Base-by-base conservation (phyloP, 2,888 invertebrate genomes). In the Myopa tessellatipennis region DNA sequence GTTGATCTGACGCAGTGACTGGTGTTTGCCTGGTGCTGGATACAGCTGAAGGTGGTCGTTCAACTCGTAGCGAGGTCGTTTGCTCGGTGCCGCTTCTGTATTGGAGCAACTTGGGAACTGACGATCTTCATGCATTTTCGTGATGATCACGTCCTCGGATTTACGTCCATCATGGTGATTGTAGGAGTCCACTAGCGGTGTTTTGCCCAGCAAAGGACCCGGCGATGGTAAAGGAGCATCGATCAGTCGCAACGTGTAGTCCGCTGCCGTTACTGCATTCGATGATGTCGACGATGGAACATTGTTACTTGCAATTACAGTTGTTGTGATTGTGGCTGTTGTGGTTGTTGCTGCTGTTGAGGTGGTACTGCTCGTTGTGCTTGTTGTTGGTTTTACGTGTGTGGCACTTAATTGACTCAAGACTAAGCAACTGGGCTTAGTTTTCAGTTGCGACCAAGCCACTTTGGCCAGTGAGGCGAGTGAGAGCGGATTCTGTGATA, bases 121-220 rank as follows among this genome's bases (percentile, higher is more conserved):
- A 0, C 86, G 84, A 82, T 89, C 88, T 16, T 89, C 89, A 76
- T 89, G 89, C 82, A 89, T 88, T 82, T 88, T 89, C 0, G 88
- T 87, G 5, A 89, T 89, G 40, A 89, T 87, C 1, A 87, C 85
- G 65, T 87, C 87, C 61, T 86, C 85, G 0, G 86, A 85, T 68
- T 83, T 83, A 4, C 86, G 83, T 0, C 83, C 80, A 0, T 83
- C 82, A 67, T 83, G 84, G 75, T 83, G 82, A 77, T 90, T 90
- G 78, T 92, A 93, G 14, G 92, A 89, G 82, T 96, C 95, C 18
- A 96, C 94, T 58, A 96, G 90, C 72, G 95, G 92, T 3, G 96
- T 96, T 85, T 94, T 95, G 6, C 96, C 96, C 38, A 96, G 90
- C 80, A 95, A 90, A 0, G 96, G 96, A 0, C 96, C 96, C 0